Evolutionary conservation across 2,797 vertebrate species (phyloP), one percentile per base, ranked within the genome.

Genomic region (Myotis planiceps): DNA sequence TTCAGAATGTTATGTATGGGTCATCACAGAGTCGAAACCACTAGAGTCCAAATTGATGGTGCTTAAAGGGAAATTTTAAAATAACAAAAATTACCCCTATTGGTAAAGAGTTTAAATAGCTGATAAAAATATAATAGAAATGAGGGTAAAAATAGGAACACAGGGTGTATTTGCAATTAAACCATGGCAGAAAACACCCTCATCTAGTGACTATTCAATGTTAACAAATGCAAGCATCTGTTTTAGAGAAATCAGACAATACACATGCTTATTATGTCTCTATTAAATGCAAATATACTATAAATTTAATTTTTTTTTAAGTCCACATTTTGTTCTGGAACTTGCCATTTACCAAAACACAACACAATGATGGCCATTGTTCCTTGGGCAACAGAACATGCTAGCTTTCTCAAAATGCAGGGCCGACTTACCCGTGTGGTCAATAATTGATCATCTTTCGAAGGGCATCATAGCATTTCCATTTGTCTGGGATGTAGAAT

Each of bases 401-500:
- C 9, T 15, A 66, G n/a, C 39, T 49, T 69, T 90, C 63, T 63
- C 18, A 18, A 80, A 85, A 25, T 5, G 5, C 3, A 55, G 18
- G 34, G 16, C 12, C 5, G 1, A 86, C 95, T 69, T 94, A 98
- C 98, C 98, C 95, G 23, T 45, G 58, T 0, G 14, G 47, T 99
- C 97, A 99, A 98, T 99, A 99, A 98, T 99, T 99, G 97, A 99
- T 99, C 99, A 99, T 99, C 98, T 97, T 99, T 97, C 99, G 99
- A 96, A 99, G 98, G 34, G 99, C 99, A 2, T 99, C 99, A 69
- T 99, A 99, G 97, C 99, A 99, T 97, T 99, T 99, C 99, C 99
- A 99, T 98, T 99, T 99, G 98, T 99, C 99, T 95, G 99, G 99
- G 98, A 99, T 99, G 98, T 99, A 99, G 98, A 99, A 99, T 63